phyloP scores from a whole-genome alignment of 2,113 vertebrate genomes.

The Todiramphus saurophagus region DNA sequence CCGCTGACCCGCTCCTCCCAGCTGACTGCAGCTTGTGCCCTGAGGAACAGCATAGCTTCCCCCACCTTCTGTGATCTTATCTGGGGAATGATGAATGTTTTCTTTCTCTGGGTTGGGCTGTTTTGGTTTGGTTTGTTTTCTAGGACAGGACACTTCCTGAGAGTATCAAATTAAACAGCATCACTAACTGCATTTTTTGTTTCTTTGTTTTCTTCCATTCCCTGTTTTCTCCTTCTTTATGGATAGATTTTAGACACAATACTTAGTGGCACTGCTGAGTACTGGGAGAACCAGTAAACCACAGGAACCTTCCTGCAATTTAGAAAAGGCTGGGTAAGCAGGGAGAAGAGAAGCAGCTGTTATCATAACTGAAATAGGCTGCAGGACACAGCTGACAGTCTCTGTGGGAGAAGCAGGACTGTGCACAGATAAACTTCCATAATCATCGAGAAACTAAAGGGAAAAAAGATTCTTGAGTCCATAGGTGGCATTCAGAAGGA shows the following conservation, averaged over 20 bases:
- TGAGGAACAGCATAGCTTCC: neutral
- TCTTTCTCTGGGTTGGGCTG: neutral
- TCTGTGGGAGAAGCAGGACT: neutral
- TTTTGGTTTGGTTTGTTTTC: conserved; percentile 17
- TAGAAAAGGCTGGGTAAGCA: neutral
- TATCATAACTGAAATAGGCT: neutral
- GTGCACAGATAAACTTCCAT: neutral
- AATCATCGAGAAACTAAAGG: neutral
- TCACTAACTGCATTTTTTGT: neutral
- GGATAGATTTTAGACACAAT: neutral
- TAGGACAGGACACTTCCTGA: neutral
- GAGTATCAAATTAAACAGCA: conserved; percentile 7
- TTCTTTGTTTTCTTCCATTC: neutral
- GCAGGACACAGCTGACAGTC: neutral
- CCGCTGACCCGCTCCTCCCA: neutral
- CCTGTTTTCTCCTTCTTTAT: conserved; percentile 7
- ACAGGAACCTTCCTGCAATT: neutral
- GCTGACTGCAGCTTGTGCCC: neutral
- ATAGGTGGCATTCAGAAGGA: neutral
- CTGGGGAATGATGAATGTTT: neutral
- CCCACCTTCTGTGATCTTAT: neutral
- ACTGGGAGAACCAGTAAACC: neutral
- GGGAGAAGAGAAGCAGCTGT: neutral
- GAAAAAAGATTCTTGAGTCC: neutral
- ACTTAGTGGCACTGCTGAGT: conserved; percentile 1